Conservation (phyloP, 2,113 vertebrate genomes). For the Empidonax alnorum region DNA sequence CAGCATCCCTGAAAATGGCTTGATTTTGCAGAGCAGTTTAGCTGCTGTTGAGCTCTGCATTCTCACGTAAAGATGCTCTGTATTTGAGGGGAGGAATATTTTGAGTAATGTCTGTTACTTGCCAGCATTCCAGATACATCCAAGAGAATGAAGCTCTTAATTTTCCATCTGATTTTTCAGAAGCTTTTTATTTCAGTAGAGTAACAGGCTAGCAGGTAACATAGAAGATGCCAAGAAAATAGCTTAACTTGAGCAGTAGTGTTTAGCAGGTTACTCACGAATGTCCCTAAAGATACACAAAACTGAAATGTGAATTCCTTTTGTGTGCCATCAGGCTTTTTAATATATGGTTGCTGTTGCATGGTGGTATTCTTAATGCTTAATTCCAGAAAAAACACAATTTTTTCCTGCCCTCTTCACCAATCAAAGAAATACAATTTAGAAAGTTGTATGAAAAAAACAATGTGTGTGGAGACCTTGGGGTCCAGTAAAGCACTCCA, state of each 20-base stretch:
- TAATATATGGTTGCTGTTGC: background rate
- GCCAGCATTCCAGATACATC: background rate
- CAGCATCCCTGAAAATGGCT: background rate
- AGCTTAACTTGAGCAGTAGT: background rate
- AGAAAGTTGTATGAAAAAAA: background rate
- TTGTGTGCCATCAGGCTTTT: background rate
- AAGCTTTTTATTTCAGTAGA: background rate
- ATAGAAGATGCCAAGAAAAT: background rate
- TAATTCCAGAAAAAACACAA: background rate
- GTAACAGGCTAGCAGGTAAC: background rate
- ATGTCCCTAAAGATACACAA: background rate
- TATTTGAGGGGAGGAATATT: background rate
- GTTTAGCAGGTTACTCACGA: background rate
- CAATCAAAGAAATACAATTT: background rate
- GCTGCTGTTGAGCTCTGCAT: background rate
- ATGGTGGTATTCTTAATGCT: background rate
- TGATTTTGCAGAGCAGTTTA: background rate
- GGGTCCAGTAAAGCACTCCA: background rate
- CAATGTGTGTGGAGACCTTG: fast-evolving
- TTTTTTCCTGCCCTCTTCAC: background rate
- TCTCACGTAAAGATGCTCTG: background rate
- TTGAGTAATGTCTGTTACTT: background rate
- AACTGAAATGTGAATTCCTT: background rate
- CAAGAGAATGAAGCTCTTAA: background rate
- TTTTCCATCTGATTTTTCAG: background rate